Evolutionary conservation across 2,797 vertebrate species (phyloP), one percentile per base, ranked within the genome.

Genomic region (Holocentrus rufus): DNA sequence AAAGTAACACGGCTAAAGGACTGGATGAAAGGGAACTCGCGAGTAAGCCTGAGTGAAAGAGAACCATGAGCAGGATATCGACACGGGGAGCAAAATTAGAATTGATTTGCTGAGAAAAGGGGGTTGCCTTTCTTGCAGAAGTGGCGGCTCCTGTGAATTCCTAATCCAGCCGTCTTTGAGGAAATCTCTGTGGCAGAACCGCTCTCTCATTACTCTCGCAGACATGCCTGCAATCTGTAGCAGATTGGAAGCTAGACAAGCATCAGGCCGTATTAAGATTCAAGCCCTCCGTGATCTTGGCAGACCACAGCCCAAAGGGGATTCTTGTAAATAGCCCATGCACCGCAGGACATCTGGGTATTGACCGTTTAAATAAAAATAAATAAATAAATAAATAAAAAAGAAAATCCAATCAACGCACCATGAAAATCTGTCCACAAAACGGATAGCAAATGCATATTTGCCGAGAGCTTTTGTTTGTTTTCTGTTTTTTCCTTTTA

Each of bases 91-190:
- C 70, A 83, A 77, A 88, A 89, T 87, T 85, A 81, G 74, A 88
- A 90, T 90, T 88, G 89, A 91, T 91, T 84, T 69, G 77, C 55
- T 66, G 75, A 60, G 77, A 63, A 83, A 77, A 79, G 72, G 56
- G 77, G 81, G 78, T 69, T 74, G 72, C 57, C 22, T n/a, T 47
- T 75, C 81, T 73, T 46, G 69, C 81, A 76, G 77, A 64, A 79
- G 69, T 69, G 47, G 73, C 23, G 13, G 67, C 84, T 85, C 81
- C 81, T 78, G 79, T 82, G 90, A 90, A 89, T 91, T 87, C 83
- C 78, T 91, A 92, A 92, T 90, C 86, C 84, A 14, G 76, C 47
- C 1, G 79, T 74, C 76, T 90, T 87, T 88, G 79, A 88, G 88
- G 86, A 89, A 88, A 87, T 85, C 85, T 86, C 86, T 82, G 86